Evolutionary conservation across 2,113 vertebrate genomes (phyloP), one percentile per base, ranked within the genome.

Genomic region (Chionis minor): DNA sequence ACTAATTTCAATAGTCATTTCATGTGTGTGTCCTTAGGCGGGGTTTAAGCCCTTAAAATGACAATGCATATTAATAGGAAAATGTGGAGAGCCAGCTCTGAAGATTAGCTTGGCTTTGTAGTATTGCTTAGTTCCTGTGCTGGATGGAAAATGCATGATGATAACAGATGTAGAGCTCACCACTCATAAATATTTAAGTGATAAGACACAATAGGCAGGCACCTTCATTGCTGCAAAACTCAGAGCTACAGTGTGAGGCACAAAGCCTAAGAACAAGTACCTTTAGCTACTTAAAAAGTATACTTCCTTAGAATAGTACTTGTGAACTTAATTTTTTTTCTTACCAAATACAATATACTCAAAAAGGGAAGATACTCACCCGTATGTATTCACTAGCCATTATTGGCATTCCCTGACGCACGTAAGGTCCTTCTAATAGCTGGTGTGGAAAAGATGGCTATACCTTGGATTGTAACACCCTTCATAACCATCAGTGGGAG

Each of bases 181-280:
- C 66, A 74, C 79, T 90, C 87, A 96, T 97, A 93, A 97, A 97
- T 97, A 97, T 96, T 97, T 95, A 93, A 97, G 75, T 55, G 82
- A 75, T 73, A 24, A 91, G 88, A 52, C 92, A 96, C 77, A 94
- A 85, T 15, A 91, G 89, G 86, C 56, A 88, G 63, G 58, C 79
- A 55, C 66, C 49, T 86, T 87, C 58, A 86, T 72, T 90, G 38
- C 10, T 85, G 88, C 55, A 93, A 82, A 90, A 83, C 54, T 78
- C 72, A 79, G 75, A 90, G 51, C 22, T 84, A 58, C 32, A 58
- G 12, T 17, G 23, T 30, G 86, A 95, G 49, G 19, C 18, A 94
- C 72, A 93, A 96, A 90, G 62, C 51, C 47, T 51, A 55, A 26
- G 59, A 94, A 69, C 9, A 88, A 86, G 38, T 67, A 38, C 28